phyloP scores from a whole-genome alignment of 2,797 vertebrate genomes.

The Lerista edwardsae region DNA sequence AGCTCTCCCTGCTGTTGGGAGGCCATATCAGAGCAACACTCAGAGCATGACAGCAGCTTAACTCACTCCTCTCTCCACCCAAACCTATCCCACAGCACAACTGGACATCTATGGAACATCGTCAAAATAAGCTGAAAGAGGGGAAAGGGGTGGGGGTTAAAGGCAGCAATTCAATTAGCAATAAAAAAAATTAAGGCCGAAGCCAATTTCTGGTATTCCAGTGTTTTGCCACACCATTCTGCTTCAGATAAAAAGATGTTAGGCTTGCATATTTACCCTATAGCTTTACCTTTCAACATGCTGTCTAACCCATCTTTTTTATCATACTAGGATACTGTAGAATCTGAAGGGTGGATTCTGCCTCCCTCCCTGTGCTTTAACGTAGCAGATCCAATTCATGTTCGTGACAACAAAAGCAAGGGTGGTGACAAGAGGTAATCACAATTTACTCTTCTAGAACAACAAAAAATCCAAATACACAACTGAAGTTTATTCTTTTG shows the following conservation, averaged over 20 bases:
- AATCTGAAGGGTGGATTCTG: background rate
- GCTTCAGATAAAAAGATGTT: background rate
- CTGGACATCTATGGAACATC: background rate
- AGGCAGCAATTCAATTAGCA: background rate
- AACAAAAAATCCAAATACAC: background rate
- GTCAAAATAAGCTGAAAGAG: background rate
- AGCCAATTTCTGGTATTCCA: background rate
- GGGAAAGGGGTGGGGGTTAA: background rate
- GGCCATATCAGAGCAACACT: background rate
- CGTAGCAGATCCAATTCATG: background rate
- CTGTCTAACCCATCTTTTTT: background rate
- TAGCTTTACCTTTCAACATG: background rate
- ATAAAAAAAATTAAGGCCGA: background rate
- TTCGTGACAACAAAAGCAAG: background rate
- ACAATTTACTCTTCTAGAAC: background rate
- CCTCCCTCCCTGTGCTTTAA: background rate
- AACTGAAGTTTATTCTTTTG: background rate
- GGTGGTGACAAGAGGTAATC: background rate
- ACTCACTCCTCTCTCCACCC: background rate
- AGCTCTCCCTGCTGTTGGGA: background rate
- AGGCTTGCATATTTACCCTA: background rate
- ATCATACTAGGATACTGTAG: background rate
- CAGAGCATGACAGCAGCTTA: background rate
- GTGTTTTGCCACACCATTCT: background rate
- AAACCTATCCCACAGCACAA: background rate